phyloP scores from a whole-genome alignment of 1,140 invertebrate species.

The Dendrolimus punctatus region DNA sequence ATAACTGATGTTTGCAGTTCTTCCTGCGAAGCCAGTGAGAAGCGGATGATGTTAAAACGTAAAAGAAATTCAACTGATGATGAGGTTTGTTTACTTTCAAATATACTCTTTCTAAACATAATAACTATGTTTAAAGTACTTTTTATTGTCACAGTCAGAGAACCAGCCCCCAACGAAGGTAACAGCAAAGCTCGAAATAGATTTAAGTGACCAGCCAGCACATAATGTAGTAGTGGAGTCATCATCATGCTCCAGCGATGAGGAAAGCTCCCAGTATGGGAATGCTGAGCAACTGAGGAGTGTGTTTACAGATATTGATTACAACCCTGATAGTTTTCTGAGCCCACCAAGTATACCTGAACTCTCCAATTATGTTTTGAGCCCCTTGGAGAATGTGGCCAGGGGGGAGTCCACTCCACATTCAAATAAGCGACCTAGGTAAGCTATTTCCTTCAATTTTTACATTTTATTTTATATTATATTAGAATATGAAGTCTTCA shows the following conservation, averaged over 20 bases:
- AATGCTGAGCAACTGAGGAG: constrained; percentile 43
- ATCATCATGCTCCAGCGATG: constrained; percentile 61
- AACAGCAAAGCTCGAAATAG: constrained; percentile 35
- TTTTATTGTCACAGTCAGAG: constrained; percentile 37
- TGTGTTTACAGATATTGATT: constrained; percentile 56
- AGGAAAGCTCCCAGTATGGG: constrained; percentile 39
- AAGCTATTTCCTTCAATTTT: constrained; percentile 9
- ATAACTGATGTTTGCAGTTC: constrained; percentile 35
- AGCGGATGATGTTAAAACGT: constrained; percentile 46
- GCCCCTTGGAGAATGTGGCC: constrained; percentile 61
- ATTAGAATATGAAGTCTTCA: not conserved
- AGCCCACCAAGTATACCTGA: constrained; percentile 66
- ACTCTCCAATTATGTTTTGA: constrained; percentile 55
- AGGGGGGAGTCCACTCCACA: constrained; percentile 64
- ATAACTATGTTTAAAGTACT: constrained; percentile 1
- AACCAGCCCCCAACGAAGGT: constrained; percentile 58
- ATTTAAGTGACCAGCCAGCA: constrained; percentile 36
- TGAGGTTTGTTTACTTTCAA: constrained; percentile 39
- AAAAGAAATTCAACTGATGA: constrained; percentile 62
- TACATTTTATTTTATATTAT: constrained; percentile 7
- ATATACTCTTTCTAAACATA: not conserved
- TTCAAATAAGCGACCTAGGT: constrained; percentile 59
- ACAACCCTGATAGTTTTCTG: constrained; percentile 58
- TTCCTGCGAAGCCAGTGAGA: constrained; percentile 49
- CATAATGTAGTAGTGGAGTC: constrained; percentile 60